These are phyloP conservation scores for Rotaria sp. DNA, from an alignment of 2,888 invertebrate genomes.

Conservation along the genomic window DNA sequence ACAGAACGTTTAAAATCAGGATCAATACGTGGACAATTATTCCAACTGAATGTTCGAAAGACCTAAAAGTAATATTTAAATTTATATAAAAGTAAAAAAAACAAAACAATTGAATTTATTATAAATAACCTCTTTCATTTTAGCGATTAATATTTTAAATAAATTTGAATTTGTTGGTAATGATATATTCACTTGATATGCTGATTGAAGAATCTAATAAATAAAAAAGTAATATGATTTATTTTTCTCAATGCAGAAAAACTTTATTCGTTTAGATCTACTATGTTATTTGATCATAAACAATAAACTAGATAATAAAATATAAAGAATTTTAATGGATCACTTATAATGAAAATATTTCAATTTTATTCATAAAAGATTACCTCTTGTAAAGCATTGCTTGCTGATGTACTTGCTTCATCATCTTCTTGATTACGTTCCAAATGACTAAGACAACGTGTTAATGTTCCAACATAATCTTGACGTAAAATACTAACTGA, in stretches of 20 bases:
- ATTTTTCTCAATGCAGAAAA: too few relatives aligned
- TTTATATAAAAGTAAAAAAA: not conserved
- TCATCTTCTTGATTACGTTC: conserved; percentile 31
- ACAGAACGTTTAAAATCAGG: conserved; percentile 67
- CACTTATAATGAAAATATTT: too few relatives aligned
- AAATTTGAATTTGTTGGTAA: conserved; percentile 64
- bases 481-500: conserved; percentile 75
- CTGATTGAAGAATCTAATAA: conserved; percentile 62
- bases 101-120: too few relatives aligned
- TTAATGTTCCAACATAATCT: conserved; percentile 59
- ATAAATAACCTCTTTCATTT: conserved; percentile 60
- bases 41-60: conserved; percentile 64
- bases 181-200: conserved; percentile 67
- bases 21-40: conserved; percentile 56
- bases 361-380: not conserved
- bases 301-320: too few relatives aligned
- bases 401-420: not conserved
- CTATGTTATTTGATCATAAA: too few relatives aligned
- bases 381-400: conserved; percentile 36
- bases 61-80: conserved; percentile 53
- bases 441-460: conserved; percentile 32
- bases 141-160: conserved; percentile 63
- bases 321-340: too few relatives aligned
- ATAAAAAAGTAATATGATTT: not conserved
- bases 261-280: too few relatives aligned